Base-by-base conservation (phyloP, 2,113 vertebrate species). In the Odocoileus hemionus region DNA sequence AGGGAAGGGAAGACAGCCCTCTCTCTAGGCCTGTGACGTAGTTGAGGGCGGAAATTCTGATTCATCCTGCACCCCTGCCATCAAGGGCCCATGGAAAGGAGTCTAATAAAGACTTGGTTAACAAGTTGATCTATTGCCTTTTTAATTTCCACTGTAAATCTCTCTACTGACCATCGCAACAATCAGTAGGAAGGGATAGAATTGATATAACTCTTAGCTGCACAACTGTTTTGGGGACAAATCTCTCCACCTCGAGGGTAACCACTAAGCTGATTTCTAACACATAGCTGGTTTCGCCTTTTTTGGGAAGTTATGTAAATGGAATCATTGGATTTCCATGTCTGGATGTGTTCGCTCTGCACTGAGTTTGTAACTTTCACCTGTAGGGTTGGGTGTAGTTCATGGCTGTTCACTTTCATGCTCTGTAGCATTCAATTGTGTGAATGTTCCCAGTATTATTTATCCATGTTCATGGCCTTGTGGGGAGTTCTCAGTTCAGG, bases 141-240 rank as follows among this genome's bases (percentile, higher is more conserved):
- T 97, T 76, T 86, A 86, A 89, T 93, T 52, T 91, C 70, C 50
- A 50, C 83, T 93, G 10, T 95, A 94, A 97, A 95, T 91, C 39
- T 91, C 70, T 61, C 70, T 96, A 55, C 39, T 93, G 84, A 95
- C 74, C 79, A 82, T 95, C 19, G 47, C 85, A 97, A 55, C 78
- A 95, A 79, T 86, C 86, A 93, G 80, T 94, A 78, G 67, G 86
- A 79, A 89, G 83, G 13, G 86, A 79, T 43, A 83, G 86, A 95
- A 95, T 55, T 80, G 89, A 96, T 83, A 83, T 88, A 92, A 95
- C 64, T 96, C 28, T 94, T 93, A 91, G 57, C 28, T 33, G 61
- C 58, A 30, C 92, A 95, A 95, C 76, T 87, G 60, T 47, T 79
- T 93, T 61, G 55, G 94, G 95, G 92, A 87, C 86, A 95, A 95